These are phyloP conservation scores for Plutella xylostella DNA, from an alignment of 2,888 invertebrate species.

Conservation along the genomic window DNA sequence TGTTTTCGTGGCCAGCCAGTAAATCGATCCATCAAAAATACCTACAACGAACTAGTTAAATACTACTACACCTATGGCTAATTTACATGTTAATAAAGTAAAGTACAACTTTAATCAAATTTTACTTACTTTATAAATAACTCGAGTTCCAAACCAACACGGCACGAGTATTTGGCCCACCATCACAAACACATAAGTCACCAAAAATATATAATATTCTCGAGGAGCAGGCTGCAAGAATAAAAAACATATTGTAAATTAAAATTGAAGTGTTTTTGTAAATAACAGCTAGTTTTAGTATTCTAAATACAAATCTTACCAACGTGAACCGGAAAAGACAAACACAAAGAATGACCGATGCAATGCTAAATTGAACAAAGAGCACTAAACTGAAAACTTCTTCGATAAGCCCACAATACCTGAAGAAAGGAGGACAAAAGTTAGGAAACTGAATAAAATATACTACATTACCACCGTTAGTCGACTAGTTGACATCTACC, in stretches of 20 bases:
- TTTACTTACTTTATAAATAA: slow-evolving; percentile 35
- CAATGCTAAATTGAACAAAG: slow-evolving; percentile 39
- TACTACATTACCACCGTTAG: no score
- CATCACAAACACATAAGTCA: slow-evolving; percentile 36
- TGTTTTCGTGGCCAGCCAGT: no score
- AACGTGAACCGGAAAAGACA: slow-evolving; percentile 43
- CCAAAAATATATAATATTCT: slow-evolving; percentile 38
- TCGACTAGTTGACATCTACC: not conserved
- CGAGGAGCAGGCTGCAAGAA: not conserved
- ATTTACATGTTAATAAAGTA: no score
- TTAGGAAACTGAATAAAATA: not conserved
- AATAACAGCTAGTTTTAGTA: not conserved
- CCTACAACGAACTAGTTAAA: no score
- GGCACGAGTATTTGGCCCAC: slow-evolving; percentile 38
- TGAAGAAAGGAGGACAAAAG: slow-evolving; percentile 24
- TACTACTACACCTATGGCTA: no score
- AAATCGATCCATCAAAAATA: no score
- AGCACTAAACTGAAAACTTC: slow-evolving; percentile 33
- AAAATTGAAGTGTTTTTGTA: not conserved
- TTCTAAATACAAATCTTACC: slow-evolving; percentile 26
- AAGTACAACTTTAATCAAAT: no score
- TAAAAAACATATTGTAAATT: not conserved
- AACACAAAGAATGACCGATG: slow-evolving; percentile 43
- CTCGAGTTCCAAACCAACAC: slow-evolving; percentile 42
- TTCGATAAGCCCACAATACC: slow-evolving; percentile 37